Base-by-base conservation (phyloP, 1,140 invertebrate genomes). In the Leucophenga varia region DNA sequence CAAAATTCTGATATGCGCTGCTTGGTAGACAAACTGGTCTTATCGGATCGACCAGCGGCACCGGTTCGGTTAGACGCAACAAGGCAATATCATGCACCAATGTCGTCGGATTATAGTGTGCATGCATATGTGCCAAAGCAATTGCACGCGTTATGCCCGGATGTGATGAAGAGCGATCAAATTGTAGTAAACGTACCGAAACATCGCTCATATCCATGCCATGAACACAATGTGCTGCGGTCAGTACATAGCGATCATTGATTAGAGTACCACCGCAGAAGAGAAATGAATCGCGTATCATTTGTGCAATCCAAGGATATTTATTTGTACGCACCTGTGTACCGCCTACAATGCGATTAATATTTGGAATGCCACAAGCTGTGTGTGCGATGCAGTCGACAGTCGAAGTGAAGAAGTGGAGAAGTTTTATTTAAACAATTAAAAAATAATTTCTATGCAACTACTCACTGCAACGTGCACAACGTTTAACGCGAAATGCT, bases 21-120 rank as follows among this genome's bases (percentile, higher is more conserved):
- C 35, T 57, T 31, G 93, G 93, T 32, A 95, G 74, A 72, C 93
- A 96, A 22, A 93, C 83, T 1, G 93, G 92, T 49, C 90, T 86
- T 14, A 94, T 86, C 54, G 91, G 90, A 54, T 88, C 84, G 12
- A 84, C 84, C 72, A 84, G 82, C 47, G 83, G 81, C 2, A 91
- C 89, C 1, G 86, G 83, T 34, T 84, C 76, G 13, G 79, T 81
- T n/a, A 75, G 22, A 0, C 58, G 55, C 41, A 75, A 43, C 18
- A 76, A 77, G 1, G 93, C 92, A 47, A 95, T 92, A 61, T 96
- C 93, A 54, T 95, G 93, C 68, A 94, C 55, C 31, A 72, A 45
- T 7, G 54, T 61, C 6, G 55, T 45, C 4, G 57, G 54, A 53
- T 70, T 59, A 6, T 74, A 74, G 3, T 53, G 56, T 6, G 54